Base-by-base conservation (phyloP, 2,888 invertebrate species). In the Horisme vitalbata region DNA sequence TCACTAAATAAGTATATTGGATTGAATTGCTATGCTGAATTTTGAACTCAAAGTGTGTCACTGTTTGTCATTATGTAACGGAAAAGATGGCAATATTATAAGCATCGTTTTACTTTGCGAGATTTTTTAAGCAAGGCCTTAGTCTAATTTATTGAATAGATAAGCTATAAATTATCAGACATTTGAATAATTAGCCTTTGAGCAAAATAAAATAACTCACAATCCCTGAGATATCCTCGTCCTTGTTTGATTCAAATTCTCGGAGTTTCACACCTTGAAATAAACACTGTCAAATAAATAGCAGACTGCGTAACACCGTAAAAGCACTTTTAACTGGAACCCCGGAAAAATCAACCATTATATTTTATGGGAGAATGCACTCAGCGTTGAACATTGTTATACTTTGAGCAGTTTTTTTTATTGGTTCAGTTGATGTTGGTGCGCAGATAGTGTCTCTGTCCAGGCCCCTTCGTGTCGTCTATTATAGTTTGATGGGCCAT, bases 401-500 rank as follows among this genome's bases (percentile, higher is more conserved):
- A 23, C 31, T 43, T 33, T 28, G 9, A 32, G 21, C 21, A 34
- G 15, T 43, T 23, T 41, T 37, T 23, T 1, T 18, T 44, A 44
- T 44, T 32, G 38, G 33, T 43, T 11, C 35, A 27, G 30, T 41
- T 47, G 5, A 26, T 32, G 18, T 24, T 10, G 66, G 75, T 79
- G 79, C 85, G 80, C 82, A 82, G 75, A 79, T 71, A 71, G 69
- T 59, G 63, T 63, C 67, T 77, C 73, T 76, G 79, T 59, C 76
- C 79, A 78, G 84, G 82, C 86, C 88, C 87, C 88, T 83, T 32
- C 48, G 37, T 74, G 72, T 78, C 65, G 71, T 78, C 79, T 76
- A 84, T 86, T 83, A 86, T 79, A 74, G 77, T 82, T 83, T 88
- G 88, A 88, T 88, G 72, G 83, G 72, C 79, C 75, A 88, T 74